A percentile compares a stretch with the other conserved stretches of the same genome.
Evolutionary conservation across 1,140 invertebrate species (phyloP).

Genomic region (Trachelipus rathkii): DNA sequence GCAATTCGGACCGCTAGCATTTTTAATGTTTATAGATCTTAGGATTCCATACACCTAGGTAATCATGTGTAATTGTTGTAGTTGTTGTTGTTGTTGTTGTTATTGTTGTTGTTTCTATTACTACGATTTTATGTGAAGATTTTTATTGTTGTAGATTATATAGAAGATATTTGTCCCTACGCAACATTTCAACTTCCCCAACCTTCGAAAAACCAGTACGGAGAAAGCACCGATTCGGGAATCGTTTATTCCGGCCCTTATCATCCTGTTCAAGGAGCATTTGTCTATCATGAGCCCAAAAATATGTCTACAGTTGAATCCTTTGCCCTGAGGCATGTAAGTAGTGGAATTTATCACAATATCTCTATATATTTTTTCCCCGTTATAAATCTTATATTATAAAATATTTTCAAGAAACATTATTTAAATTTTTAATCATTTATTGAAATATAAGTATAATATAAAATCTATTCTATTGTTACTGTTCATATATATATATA

Average conservation of each 20-base stretch:
- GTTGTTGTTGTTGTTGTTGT: conserved; percentile 3
- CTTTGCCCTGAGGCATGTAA: conserved; percentile 58
- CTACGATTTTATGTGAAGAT: too few relatives aligned
- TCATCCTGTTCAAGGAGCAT: conserved; percentile 77
- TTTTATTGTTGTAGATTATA: conserved; percentile 63
- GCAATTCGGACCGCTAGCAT: too few relatives aligned
- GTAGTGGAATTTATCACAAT: conserved; percentile 31
- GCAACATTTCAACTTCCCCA: conserved; percentile 81
- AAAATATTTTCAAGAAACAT: too few relatives aligned
- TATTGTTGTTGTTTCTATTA: background rate
- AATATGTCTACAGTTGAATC: conserved; percentile 53
- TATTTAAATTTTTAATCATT: too few relatives aligned
- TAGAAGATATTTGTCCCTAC: conserved; percentile 85
- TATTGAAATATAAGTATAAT: too few relatives aligned
- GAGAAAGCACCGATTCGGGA: conserved; percentile 79
- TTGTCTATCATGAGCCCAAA: conserved; percentile 77
- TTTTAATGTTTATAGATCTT: too few relatives aligned
- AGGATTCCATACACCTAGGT: too few relatives aligned
- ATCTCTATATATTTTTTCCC: background rate
- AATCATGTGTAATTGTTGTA: too few relatives aligned
- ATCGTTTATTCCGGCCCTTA: conserved; percentile 79
- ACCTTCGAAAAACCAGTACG: conserved; percentile 39
- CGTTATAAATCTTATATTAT: background rate
- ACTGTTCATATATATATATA: too few relatives aligned
- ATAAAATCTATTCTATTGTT: too few relatives aligned